These are phyloP conservation scores for Tiliacea citrago DNA, from an alignment of 2,888 invertebrate genomes.

Conservation along the genomic window DNA sequence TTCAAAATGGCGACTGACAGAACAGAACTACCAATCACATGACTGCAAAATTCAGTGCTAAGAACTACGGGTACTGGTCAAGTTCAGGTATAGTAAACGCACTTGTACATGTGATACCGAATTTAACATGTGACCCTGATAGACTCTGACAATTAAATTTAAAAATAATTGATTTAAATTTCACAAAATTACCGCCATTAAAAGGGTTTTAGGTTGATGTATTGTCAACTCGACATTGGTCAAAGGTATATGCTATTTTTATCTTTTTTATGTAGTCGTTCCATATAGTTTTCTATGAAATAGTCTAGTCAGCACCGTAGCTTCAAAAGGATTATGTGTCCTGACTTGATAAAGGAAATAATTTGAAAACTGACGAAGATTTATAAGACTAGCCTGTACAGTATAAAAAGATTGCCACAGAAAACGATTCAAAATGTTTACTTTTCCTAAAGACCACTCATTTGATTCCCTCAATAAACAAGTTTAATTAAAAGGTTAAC, in stretches of 20 bases:
- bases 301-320: not conserved
- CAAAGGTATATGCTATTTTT: not conserved
- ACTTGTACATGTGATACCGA: not conserved
- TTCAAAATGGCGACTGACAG: too few species aligned
- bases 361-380: not conserved
- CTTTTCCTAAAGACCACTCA: slow-evolving; percentile 41
- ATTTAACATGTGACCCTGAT: not conserved
- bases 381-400: too few species aligned
- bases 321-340: too few species aligned
- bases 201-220: not conserved
- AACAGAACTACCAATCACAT: too few species aligned
- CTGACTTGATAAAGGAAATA: not conserved
- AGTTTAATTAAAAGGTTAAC: slow-evolving; percentile 77
- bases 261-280: not conserved
- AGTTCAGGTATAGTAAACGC: too few species aligned
- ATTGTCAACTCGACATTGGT: not conserved
- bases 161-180: not conserved
- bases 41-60: too few species aligned
- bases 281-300: not conserved
- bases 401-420: slow-evolving; percentile 23
- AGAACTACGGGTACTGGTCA: too few species aligned
- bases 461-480: slow-evolving; percentile 68
- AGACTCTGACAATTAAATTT: not conserved
- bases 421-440: slow-evolving; percentile 41
- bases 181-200: not conserved